Conservation (phyloP, 2,113 vertebrate species). For the Grallaria varia region DNA sequence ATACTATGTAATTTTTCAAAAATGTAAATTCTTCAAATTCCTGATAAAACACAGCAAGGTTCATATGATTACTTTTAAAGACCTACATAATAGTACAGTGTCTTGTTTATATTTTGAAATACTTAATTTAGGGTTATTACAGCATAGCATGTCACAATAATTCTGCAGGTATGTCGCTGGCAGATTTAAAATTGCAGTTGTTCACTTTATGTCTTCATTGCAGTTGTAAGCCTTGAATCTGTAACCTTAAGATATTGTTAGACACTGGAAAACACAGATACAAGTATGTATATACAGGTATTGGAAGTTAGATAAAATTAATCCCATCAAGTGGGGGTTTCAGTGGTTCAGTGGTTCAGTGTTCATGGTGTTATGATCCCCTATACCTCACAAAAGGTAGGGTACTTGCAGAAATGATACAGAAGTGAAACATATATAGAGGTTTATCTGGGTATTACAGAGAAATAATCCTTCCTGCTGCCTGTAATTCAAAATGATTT, state of each 20-base stretch:
- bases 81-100: background rate
- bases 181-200: background rate
- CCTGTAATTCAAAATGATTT: background rate
- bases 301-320: background rate
- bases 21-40: background rate
- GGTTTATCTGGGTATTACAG: background rate
- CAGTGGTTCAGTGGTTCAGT: background rate
- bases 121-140: background rate
- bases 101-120: background rate
- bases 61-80: background rate
- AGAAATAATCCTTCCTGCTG: slow-evolving; percentile 11
- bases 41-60: background rate
- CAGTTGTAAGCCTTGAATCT: background rate
- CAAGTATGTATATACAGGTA: background rate
- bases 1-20: background rate
- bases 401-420: slow-evolving; percentile 8
- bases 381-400: background rate
- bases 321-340: background rate
- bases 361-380: background rate
- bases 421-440: background rate
- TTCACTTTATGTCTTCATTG: background rate
- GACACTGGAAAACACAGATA: background rate
- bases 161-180: background rate
- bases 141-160: background rate
- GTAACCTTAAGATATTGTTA: background rate